Conservation (phyloP, 2,888 invertebrate species). For the Phragmatobia fuliginosa region DNA sequence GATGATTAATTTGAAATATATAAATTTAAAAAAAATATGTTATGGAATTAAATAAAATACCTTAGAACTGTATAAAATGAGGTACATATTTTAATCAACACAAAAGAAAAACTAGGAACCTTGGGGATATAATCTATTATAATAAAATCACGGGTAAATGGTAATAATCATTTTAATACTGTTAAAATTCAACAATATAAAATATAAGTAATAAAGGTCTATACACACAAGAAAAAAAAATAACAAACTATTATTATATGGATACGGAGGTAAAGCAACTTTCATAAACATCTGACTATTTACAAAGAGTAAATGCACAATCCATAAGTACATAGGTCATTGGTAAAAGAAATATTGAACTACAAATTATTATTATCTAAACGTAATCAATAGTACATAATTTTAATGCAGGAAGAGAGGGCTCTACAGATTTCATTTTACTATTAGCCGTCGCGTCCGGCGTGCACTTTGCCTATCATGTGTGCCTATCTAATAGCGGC, state of each 20-base stretch:
- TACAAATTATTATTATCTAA: conserved; percentile 32
- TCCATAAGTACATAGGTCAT: conserved; percentile 41
- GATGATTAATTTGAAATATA: too few relatives aligned
- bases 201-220: conserved; percentile 75
- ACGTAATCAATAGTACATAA: conserved; percentile 33
- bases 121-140: background rate
- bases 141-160: conserved; percentile 34
- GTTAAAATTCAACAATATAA: conserved; percentile 85
- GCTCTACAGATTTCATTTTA: conserved; percentile 31
- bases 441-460: conserved; percentile 21
- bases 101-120: background rate
- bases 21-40: too few relatives aligned
- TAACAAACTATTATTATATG: conserved; percentile 55
- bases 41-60: too few relatives aligned
- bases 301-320: conserved; percentile 48
- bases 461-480: conserved; percentile 42
- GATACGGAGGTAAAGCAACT: conserved; percentile 26
- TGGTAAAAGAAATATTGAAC: conserved; percentile 29
- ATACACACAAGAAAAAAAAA: conserved; percentile 72
- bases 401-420: conserved; percentile 34
- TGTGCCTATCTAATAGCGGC: conserved; percentile 47
- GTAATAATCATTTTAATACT: conserved; percentile 77
- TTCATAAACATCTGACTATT: conserved; percentile 36
- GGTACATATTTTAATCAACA: background rate
- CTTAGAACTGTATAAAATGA: background rate